Percentiles rank a stretch among this genome's conserved stretches.
Evolutionary conservation across 2,888 invertebrate genomes (phyloP).

Genomic region (Phytoseiulus persimilis): DNA sequence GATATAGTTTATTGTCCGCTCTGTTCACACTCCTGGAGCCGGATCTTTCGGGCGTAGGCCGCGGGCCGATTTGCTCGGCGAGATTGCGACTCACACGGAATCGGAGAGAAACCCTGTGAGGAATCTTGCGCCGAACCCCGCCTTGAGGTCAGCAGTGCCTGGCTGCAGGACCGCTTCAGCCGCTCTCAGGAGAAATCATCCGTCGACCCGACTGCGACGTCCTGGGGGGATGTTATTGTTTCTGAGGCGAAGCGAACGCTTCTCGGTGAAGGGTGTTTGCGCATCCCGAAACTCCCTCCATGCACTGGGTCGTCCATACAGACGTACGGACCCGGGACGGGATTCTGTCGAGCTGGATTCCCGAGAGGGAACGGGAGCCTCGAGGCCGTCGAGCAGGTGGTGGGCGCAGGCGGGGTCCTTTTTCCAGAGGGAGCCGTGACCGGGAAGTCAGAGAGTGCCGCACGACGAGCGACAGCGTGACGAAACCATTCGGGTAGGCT

Average conservation of each 20-base stretch:
- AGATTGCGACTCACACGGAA: neutral
- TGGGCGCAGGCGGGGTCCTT: neutral
- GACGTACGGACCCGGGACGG: neutral
- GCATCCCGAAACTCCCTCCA: neutral
- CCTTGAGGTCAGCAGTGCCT: neutral
- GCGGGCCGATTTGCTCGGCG: neutral
- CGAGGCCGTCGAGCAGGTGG: neutral
- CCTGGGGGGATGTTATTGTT: neutral
- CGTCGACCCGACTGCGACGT: neutral
- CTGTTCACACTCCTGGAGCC: neutral
- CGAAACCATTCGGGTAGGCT: too few relatives aligned
- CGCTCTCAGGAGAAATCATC: neutral
- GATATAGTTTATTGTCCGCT: conserved; percentile 5
- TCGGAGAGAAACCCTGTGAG: neutral
- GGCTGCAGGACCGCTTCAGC: neutral
- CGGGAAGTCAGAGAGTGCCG: neutral
- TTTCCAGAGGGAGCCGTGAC: neutral
- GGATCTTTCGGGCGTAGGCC: neutral
- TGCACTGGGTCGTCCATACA: neutral
- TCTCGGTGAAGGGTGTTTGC: neutral
- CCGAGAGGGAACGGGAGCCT: neutral
- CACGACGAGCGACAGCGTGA: too few relatives aligned
- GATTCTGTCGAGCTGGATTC: neutral
- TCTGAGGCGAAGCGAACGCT: neutral
- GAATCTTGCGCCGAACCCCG: neutral